Base-by-base conservation (phyloP, 2,888 invertebrate species). In the Chydorus sphaericus region DNA sequence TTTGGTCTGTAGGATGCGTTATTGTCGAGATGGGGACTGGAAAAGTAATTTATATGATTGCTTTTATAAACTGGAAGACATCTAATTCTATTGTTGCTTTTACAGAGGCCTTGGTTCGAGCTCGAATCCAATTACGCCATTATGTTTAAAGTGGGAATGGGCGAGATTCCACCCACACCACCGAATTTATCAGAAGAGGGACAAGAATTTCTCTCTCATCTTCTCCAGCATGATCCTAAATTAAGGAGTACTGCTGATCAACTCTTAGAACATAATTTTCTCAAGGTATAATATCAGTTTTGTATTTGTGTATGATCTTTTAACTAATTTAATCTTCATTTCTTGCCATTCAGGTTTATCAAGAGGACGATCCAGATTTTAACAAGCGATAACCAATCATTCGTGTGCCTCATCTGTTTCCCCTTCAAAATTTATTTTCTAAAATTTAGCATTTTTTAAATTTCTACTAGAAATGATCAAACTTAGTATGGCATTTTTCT, bases 1-100 rank as follows among this genome's bases (percentile, higher is more conserved):
- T 96, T 66, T 96, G 94, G 94, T 92, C 92, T 31, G 78, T 92
- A 48, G 94, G 93, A 36, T 94, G 93, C 73, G 92, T 92, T 56
- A 86, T 94, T 60, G 82, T 93, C 1, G 93, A 96, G 72, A 94
- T 96, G 93, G 81, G 85, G 23, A 86, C 89, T 14, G 93, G 93
- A 62, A 85, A 89, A 78, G 87, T 88, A 69, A 62, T 53, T 5
- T 6, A 28, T 14, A 3, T 38, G 16, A 20, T 11, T 29, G 10
- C n/a, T 53, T n/a, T n/a, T n/a, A n/a, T n/a, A n/a, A n/a, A n/a
- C n/a, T 14, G 31, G 33, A 54, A 26, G 16, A 29, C n/a, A 29
- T 16, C n/a, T n/a, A n/a, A 11, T 51, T n/a, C 26, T 48, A 31
- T 16, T 39, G 33, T 30, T 56, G 44, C 55, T 61, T 59, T 68